These are phyloP conservation scores for Heterotilapia buettikoferi DNA, from an alignment of 2,113 vertebrate genomes.

Conservation along the genomic window DNA sequence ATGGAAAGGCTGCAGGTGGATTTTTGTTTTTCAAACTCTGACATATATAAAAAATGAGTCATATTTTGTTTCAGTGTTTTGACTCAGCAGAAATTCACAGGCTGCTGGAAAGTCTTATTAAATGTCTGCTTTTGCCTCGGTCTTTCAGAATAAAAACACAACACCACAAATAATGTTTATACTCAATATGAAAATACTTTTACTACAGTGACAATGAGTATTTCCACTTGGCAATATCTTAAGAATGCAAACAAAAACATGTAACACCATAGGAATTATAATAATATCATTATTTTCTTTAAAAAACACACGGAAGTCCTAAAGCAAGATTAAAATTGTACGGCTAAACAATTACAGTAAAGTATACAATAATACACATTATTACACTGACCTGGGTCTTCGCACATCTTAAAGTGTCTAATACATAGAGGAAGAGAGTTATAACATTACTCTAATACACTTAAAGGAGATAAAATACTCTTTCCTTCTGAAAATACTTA, in stretches of 20 bases:
- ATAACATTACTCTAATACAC: slow-evolving; percentile 7
- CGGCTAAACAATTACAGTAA: slow-evolving; percentile 64
- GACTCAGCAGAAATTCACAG: background rate
- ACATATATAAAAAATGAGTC: background rate
- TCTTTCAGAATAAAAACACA: slow-evolving; percentile 29
- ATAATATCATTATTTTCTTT: slow-evolving; percentile 41
- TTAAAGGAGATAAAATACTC: background rate
- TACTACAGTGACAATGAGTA: slow-evolving; percentile 65
- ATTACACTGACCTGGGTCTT: slow-evolving; percentile 58
- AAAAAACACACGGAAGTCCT: slow-evolving; percentile 48
- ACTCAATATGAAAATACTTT: slow-evolving; percentile 75
- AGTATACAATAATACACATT: slow-evolving; percentile 74
- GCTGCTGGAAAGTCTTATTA: background rate
- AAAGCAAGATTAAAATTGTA: slow-evolving; percentile 62
- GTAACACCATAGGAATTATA: slow-evolving; percentile 57
- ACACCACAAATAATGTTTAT: slow-evolving; percentile 23
- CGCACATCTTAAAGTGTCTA: slow-evolving; percentile 47
- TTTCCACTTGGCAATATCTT: slow-evolving; percentile 58
- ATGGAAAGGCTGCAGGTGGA: background rate
- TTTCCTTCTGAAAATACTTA: background rate
- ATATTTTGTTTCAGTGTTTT: background rate
- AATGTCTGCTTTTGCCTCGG: background rate
- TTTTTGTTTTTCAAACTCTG: background rate
- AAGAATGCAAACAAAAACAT: slow-evolving; percentile 62
- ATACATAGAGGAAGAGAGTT: slow-evolving; percentile 56